These are phyloP conservation scores for Rhyacichthys aspro DNA, from an alignment of 2,797 vertebrate species.

Conservation along the genomic window DNA sequence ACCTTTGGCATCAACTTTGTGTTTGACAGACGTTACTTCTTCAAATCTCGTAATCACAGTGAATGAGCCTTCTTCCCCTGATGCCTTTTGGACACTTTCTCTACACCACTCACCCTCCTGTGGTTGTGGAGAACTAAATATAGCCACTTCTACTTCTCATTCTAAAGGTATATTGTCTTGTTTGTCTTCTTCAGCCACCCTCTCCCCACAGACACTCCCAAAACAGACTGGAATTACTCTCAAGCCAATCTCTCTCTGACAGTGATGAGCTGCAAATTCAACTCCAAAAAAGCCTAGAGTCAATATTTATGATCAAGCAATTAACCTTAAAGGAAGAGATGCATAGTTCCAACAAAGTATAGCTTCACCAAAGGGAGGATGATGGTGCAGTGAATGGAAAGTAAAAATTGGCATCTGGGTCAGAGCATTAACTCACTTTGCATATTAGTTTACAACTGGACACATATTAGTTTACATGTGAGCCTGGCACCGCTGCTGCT, in stretches of 20 bases:
- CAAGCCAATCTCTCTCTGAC: slow-evolving; percentile 15
- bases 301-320: slow-evolving; percentile 17
- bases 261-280: slow-evolving; percentile 13
- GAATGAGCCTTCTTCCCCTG: too few species aligned
- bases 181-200: neutral
- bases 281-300: slow-evolving; percentile 19
- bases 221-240: slow-evolving; percentile 19
- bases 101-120: too few species aligned
- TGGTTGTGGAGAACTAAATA: too few species aligned
- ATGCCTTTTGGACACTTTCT: too few species aligned
- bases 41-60: too few species aligned
- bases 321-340: slow-evolving; percentile 14
- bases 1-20: too few species aligned
- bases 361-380: neutral
- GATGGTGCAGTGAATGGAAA: slow-evolving; percentile 18
- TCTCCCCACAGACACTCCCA: neutral
- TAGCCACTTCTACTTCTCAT: too few species aligned
- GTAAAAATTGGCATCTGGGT: slow-evolving; percentile 19
- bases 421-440: slow-evolving; percentile 31
- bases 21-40: too few species aligned
- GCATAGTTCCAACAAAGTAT: slow-evolving; percentile 19
- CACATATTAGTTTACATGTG: slow-evolving; percentile 46
- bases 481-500: slow-evolving; percentile 17
- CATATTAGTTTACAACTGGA: slow-evolving; percentile 44
- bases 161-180: too few species aligned